These are phyloP conservation scores for Castor canadensis DNA, from an alignment of 2,113 vertebrate genomes.

Conservation along the genomic window DNA sequence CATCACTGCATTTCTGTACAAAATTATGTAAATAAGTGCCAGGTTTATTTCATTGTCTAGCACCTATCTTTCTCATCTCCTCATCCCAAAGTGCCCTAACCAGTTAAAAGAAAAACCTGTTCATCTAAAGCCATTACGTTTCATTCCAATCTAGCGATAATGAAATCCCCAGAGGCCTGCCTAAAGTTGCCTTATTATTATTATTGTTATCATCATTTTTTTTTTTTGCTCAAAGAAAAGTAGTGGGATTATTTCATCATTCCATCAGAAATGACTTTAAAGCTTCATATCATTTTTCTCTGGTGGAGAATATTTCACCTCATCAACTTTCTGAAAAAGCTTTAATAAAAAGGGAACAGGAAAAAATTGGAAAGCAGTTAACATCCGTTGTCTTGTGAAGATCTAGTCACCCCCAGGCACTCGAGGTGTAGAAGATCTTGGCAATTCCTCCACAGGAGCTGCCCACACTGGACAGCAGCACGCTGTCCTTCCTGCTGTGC, in stretches of 20 bases:
- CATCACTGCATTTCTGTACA: slow-evolving; percentile 56
- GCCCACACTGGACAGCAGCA: fast-evolving
- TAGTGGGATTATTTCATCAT: slow-evolving; percentile 71
- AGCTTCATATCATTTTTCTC: slow-evolving; percentile 70
- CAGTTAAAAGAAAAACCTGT: slow-evolving; percentile 75
- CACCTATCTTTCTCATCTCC: slow-evolving; percentile 68
- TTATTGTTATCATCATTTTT: not conserved
- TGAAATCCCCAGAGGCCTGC: slow-evolving; percentile 54
- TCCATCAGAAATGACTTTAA: slow-evolving; percentile 69
- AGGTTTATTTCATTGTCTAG: slow-evolving; percentile 66
- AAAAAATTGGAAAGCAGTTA: slow-evolving; percentile 6
- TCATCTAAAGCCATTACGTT: slow-evolving; percentile 68
- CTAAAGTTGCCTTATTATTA: slow-evolving; percentile 45
- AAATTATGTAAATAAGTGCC: slow-evolving; percentile 79
- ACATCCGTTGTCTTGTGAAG: not conserved
- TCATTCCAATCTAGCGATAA: slow-evolving; percentile 63
- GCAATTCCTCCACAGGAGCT: not conserved
- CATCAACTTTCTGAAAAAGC: slow-evolving; percentile 59
- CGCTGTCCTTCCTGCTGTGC: not conserved
- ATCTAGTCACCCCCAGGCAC: fast-evolving
- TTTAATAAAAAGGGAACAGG: slow-evolving; percentile 4
- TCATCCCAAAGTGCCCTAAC: slow-evolving; percentile 66
- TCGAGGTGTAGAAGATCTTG: not conserved
- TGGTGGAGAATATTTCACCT: slow-evolving; percentile 60
- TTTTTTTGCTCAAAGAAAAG: slow-evolving; percentile 45